Percentiles rank a stretch among this genome's conserved stretches.
Conservation (phyloP, 2,113 vertebrate genomes). For the Oceanites oceanicus region DNA sequence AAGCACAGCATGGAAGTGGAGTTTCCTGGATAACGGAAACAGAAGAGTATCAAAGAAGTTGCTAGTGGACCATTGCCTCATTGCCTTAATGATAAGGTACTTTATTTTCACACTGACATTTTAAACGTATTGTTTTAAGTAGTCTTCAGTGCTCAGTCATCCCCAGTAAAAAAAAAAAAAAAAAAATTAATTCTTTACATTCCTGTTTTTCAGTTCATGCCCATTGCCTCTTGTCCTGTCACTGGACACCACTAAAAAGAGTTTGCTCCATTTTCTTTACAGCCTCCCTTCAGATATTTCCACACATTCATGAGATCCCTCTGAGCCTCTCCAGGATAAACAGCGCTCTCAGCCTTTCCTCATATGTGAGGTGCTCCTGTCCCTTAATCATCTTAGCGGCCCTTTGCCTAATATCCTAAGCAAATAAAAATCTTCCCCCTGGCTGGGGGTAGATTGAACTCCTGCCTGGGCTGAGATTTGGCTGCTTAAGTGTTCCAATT, state of each 20-base stretch:
- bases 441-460: background rate
- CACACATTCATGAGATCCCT: background rate
- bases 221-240: background rate
- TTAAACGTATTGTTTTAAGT: background rate
- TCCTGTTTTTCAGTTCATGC: background rate
- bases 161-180: background rate
- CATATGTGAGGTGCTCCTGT: accelerated
- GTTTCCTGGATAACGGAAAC: background rate
- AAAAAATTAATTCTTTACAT: background rate
- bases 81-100: accelerated
- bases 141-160: background rate
- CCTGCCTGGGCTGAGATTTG: background rate
- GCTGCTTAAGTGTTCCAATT: background rate
- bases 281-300: background rate
- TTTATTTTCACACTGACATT: background rate
- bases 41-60: background rate
- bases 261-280: background rate
- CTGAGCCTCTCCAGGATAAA: background rate
- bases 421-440: background rate
- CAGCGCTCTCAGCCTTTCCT: background rate
- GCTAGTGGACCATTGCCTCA: no score
- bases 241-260: background rate
- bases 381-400: background rate
- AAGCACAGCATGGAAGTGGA: background rate
- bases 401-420: background rate